A percentile compares a stretch with the other conserved stretches of the same genome.
Evolutionary conservation across 2,797 vertebrate genomes (phyloP).

Genomic region (Melanotaenia pygmaea): DNA sequence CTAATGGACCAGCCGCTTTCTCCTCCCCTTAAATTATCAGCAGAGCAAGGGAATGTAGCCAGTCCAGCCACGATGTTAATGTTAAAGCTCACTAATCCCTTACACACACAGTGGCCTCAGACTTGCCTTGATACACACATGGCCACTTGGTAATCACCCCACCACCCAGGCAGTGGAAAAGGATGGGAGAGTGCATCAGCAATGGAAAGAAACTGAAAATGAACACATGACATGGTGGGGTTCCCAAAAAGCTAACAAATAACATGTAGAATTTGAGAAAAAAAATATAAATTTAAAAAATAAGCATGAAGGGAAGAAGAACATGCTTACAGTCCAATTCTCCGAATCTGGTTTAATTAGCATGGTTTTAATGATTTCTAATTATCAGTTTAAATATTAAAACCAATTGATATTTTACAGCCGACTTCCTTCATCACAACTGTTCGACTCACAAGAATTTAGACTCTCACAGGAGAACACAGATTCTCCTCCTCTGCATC

Average conservation of each 20-base stretch:
- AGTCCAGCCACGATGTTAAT: constrained; percentile 85
- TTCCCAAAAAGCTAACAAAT: constrained; percentile 24
- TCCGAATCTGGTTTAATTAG: neutral
- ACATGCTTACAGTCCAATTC: neutral
- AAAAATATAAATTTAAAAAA: too few relatives aligned
- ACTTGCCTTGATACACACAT: constrained; percentile 71
- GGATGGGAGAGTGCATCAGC: constrained; percentile 78
- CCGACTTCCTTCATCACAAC: neutral
- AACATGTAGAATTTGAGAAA: neutral
- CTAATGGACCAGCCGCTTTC: constrained; percentile 91
- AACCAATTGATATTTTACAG: neutral
- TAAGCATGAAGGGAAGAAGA: neutral
- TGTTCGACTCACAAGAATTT: neutral
- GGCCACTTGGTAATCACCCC: constrained; percentile 85
- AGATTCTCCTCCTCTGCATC: constrained; percentile 21
- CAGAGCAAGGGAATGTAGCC: constrained; percentile 88
- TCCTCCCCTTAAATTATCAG: constrained; percentile 97
- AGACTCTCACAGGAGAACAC: neutral
- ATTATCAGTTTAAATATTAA: too few relatives aligned
- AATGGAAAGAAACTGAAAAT: constrained; percentile 75
- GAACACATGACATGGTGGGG: constrained; percentile 13
- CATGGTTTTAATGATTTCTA: neutral
- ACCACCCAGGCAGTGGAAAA: constrained; percentile 93
- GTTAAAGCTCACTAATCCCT: constrained; percentile 93
- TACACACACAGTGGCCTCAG: constrained; percentile 89